Evolutionary conservation across 2,113 vertebrate genomes (phyloP).

Genomic region (Sterrhoptilus dennistouni): DNA sequence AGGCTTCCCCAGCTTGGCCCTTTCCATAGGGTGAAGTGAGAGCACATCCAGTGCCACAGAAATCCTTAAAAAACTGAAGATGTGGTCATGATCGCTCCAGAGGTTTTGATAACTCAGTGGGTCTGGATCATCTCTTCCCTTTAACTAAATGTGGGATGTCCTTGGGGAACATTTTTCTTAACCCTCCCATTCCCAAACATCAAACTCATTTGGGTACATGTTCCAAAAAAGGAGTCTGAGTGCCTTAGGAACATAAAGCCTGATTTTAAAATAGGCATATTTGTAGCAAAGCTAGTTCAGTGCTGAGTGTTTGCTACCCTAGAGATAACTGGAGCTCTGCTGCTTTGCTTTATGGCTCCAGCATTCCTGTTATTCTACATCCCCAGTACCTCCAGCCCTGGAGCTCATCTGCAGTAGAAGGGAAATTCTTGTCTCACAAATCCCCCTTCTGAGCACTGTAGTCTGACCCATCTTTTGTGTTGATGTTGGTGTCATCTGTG

Average conservation of each 20-base stretch:
- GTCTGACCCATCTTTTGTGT: not conserved
- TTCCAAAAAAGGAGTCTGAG: not conserved
- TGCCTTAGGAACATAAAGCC: not conserved
- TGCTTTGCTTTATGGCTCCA: not conserved
- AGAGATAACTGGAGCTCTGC: not conserved
- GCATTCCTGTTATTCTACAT: not conserved
- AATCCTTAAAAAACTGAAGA: not conserved
- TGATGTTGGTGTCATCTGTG: not conserved
- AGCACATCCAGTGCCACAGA: not conserved
- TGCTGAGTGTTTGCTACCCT: not conserved
- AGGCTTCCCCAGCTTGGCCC: not conserved
- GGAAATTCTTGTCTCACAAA: not conserved
- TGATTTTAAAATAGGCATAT: not conserved
- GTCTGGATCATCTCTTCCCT: not conserved
- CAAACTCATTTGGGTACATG: not conserved
- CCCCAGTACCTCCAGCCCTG: not conserved
- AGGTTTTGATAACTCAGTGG: not conserved
- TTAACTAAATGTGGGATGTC: not conserved
- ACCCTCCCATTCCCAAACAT: not conserved
- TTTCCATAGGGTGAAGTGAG: not conserved
- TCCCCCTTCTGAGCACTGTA: not conserved
- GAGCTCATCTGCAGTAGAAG: not conserved
- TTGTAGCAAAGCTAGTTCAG: not conserved
- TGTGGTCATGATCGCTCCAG: not conserved
- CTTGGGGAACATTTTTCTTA: not conserved